Percentiles rank a stretch among this genome's conserved stretches.
phyloP scores from a whole-genome alignment of 2,113 vertebrate species.

The Hylia prasina region DNA sequence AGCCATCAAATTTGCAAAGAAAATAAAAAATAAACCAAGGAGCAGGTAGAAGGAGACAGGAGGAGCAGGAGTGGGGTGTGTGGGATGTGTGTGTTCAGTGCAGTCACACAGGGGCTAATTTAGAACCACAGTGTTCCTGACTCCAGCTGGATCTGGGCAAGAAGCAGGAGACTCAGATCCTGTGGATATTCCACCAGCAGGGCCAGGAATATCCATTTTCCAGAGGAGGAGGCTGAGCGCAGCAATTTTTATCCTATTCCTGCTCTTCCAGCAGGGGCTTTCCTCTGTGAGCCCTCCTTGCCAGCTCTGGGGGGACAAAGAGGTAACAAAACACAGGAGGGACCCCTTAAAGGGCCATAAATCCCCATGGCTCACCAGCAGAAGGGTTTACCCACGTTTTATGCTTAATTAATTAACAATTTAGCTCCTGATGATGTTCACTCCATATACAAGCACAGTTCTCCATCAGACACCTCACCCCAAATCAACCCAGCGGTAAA shows the following conservation, averaged over 20 bases:
- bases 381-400: neutral
- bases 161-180: neutral
- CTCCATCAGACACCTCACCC: neutral
- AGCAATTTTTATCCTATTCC: neutral
- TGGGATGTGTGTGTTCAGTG: neutral
- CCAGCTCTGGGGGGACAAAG: neutral
- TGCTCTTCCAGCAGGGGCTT: neutral
- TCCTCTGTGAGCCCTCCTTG: neutral
- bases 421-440: neutral
- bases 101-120: neutral
- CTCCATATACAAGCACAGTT: too few species aligned
- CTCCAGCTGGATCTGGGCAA: neutral
- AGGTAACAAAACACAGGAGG: neutral
- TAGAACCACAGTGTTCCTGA: neutral
- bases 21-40: neutral
- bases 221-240: neutral
- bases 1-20: neutral
- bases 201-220: neutral
- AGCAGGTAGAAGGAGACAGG: neutral
- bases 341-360: neutral
- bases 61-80: neutral
- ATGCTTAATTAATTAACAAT: neutral
- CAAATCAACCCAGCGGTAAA: fast-evolving
- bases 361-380: neutral
- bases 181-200: neutral